phyloP scores from a whole-genome alignment of 2,113 vertebrate species.

The Salvelinus sp. region DNA sequence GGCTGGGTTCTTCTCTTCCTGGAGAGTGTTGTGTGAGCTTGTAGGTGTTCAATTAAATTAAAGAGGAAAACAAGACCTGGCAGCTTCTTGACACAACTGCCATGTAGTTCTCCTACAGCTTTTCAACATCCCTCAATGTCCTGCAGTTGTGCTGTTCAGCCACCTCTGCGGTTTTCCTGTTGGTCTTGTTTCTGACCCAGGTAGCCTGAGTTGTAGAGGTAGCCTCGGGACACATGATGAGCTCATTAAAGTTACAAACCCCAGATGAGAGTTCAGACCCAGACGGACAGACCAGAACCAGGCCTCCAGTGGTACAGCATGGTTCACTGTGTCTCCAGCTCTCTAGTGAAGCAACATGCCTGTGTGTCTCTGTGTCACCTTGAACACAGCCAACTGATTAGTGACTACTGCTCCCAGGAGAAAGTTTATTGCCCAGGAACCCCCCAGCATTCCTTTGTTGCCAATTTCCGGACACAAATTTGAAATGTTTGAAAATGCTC shows the following conservation, averaged over 20 bases:
- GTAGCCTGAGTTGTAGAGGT: neutral
- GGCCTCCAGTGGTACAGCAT: too few relatives aligned
- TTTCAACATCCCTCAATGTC: too few relatives aligned
- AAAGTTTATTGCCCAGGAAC: constrained; percentile 72
- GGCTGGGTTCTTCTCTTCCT: neutral
- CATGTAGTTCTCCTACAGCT: too few relatives aligned
- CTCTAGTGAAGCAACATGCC: neutral
- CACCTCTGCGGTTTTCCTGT: neutral
- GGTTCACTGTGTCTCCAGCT: too few relatives aligned
- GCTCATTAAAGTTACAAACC: constrained; percentile 61
- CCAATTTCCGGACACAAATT: constrained; percentile 67
- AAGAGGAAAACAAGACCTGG: neutral
- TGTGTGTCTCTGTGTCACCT: constrained; percentile 9
- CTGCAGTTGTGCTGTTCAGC: neutral
- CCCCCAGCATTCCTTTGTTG: constrained; percentile 33
- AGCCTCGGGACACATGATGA: constrained; percentile 61
- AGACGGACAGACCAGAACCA: neutral
- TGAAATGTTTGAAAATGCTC: constrained; percentile 46
- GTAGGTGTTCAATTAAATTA: neutral
- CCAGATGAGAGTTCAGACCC: constrained; percentile 58
- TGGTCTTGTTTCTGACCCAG: neutral
- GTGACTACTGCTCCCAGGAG: constrained; percentile 69
- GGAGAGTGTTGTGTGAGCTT: too few relatives aligned
- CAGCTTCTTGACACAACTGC: neutral
- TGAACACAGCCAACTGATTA: constrained; percentile 29